These are phyloP conservation scores for Iguana delicatissima DNA, from an alignment of 2,797 vertebrate species.

Conservation along the genomic window DNA sequence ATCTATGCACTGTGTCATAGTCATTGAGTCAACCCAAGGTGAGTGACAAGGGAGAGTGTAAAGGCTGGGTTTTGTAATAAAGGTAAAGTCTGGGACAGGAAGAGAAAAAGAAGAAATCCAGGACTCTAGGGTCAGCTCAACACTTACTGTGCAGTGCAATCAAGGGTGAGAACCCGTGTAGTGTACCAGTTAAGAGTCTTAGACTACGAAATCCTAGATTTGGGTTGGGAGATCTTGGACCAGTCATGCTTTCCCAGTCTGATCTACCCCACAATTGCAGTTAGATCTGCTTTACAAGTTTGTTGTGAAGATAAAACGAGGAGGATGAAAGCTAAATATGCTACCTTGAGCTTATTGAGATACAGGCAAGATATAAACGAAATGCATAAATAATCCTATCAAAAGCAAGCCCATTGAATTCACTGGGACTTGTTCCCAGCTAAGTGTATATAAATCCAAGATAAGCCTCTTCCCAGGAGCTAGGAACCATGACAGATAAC, in stretches of 20 bases:
- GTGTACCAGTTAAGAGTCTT: not conserved
- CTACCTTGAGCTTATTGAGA: not conserved
- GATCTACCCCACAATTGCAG: too few relatives aligned
- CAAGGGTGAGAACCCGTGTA: not conserved
- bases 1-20: not conserved
- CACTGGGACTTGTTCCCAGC: not conserved
- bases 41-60: not conserved
- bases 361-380: too few relatives aligned
- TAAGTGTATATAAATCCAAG: not conserved
- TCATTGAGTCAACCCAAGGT: constrained; percentile 7
- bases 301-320: not conserved
- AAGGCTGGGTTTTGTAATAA: not conserved
- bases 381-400: not conserved
- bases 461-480: not conserved
- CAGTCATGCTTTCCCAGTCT: too few relatives aligned
- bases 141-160: not conserved
- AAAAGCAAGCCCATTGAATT: not conserved
- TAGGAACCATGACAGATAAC: not conserved
- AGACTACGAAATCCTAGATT: not conserved
- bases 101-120: not conserved
- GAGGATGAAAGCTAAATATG: not conserved
- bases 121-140: not conserved
- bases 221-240: too few relatives aligned
- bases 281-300: not conserved
- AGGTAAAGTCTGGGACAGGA: not conserved